Evolutionary conservation across 1,140 invertebrate genomes (phyloP), one percentile per base, ranked within the genome.

Genomic region (Drosophila kohkoa): DNA sequence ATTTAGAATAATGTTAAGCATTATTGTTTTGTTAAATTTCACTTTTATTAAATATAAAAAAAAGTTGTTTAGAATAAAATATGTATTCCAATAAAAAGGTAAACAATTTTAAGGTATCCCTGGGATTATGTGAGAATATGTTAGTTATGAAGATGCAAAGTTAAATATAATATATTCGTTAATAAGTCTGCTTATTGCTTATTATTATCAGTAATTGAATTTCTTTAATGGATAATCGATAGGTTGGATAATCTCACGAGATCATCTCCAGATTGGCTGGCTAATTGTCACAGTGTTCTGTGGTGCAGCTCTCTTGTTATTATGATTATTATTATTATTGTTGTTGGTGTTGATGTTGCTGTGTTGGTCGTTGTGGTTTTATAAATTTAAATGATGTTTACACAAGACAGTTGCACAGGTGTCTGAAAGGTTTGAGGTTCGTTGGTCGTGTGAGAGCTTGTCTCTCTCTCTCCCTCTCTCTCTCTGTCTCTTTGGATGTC

Each of bases 341-440:
- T 25, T 25, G 20, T 25, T 25, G 20, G 20, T 25, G 20, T 25
- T 4, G 20, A 25, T 25, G 49, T 28, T 51, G 10, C 6, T 52
- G 8, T 62, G 59, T 10, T 70, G 60, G 48, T 25, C 79, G 59
- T 38, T 79, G 73, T 35, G 77, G 73, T 64, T 85, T 79, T 76
- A 81, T 80, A 77, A 77, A 85, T 85, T 80, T 74, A 85, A 77
- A 83, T 83, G 67, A 74, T 85, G 65, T 77, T 85, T 81, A 70
- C 77, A 65, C 46, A 68, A 43, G 46, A 16, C 60, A n/a, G 8
- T 35, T 32, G 48, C 16, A 25, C 43, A 82, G 81, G 81, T 83
- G 81, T 83, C 79, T 80, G 70, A 59, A 65, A 54, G 57, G 66
- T 57, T 43, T 20, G 57, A 62, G 66, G 66, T 51, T 63, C 51